Base-by-base conservation (phyloP, 1,140 invertebrate genomes). In the Sitodiplosis mosellana region DNA sequence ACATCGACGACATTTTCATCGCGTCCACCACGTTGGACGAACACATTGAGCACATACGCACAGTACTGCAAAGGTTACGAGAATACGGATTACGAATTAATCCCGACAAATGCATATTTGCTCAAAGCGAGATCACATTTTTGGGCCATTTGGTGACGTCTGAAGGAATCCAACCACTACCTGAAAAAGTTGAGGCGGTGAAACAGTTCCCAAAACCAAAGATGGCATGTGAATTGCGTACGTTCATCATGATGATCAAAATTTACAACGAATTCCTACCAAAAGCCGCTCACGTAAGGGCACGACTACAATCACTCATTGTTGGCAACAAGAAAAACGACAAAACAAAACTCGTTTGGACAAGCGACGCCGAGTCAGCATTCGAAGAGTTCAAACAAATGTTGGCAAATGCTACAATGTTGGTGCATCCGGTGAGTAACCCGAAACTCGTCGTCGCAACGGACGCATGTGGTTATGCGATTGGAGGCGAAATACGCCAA, bases 401-500 rank as follows among this genome's bases (percentile, higher is more conserved):
- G 12, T 45, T 69, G 14, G 53, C 52, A 15, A 22, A 58, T 1
- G 55, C 56, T 2, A 51, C 56, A 7, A 43, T 48, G 19, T 46
- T 64, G 12, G 51, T 56, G 6, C 56, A 58, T 48, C 58, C 59
- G 11, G 40, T 48, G 14, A 18, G 33, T 7, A n/a, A 51, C 5
- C 50, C 54, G 2, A 44, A 52, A 21, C 33, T 56, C 5, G 40
- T 14, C 5, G 12, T 60, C 4, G 18, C 48, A 2, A 57, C 53
- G 0, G 66, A 68, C 49, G 66, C 63, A 14, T 69, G 61, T 4
- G 56, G 59, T 22, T 47, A 38, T 2, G 52, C 58, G 0, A 56
- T 69, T 8, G 67, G 66, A 12, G 60, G 56, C 3, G 53, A 47
- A 4, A 42, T 71, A 4, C 55, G 68, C 17, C 66, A 69, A 51